Evolutionary conservation across 2,113 vertebrate species (phyloP).

Genomic region (Chroicocephalus ridibundus): DNA sequence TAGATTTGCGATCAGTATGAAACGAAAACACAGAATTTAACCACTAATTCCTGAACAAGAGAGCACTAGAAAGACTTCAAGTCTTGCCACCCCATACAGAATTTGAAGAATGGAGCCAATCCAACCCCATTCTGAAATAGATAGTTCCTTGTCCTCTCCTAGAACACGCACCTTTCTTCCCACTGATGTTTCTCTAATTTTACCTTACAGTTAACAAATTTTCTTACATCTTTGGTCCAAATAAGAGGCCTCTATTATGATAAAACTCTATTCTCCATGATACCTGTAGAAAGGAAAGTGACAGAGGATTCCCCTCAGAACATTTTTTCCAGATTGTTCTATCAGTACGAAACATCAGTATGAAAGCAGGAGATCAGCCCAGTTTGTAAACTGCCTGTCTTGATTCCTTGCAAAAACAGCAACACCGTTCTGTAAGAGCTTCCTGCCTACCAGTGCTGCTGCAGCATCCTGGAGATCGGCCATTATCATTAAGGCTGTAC

Average conservation of each 20-base stretch:
- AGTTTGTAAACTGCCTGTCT: background rate
- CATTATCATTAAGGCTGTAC: background rate
- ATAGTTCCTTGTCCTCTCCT: background rate
- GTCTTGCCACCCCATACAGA: background rate
- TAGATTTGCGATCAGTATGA: background rate
- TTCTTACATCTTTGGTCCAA: background rate
- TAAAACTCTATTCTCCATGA: background rate
- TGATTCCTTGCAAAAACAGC: background rate
- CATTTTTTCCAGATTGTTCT: background rate
- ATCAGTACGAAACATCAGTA: background rate
- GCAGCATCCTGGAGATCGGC: background rate
- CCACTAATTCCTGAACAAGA: background rate
- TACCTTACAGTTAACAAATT: background rate
- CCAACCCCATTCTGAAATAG: background rate
- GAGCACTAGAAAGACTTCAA: background rate
- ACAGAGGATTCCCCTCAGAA: background rate
- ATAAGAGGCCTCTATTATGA: background rate
- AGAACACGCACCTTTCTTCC: background rate
- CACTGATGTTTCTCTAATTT: background rate
- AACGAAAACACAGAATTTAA: background rate
- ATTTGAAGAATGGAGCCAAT: background rate
- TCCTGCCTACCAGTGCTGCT: background rate
- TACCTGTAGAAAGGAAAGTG: background rate
- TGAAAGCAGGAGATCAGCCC: background rate
- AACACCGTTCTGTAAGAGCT: background rate